Base-by-base conservation (phyloP, 1,140 invertebrate species). In the Pectinophora gossypiella region DNA sequence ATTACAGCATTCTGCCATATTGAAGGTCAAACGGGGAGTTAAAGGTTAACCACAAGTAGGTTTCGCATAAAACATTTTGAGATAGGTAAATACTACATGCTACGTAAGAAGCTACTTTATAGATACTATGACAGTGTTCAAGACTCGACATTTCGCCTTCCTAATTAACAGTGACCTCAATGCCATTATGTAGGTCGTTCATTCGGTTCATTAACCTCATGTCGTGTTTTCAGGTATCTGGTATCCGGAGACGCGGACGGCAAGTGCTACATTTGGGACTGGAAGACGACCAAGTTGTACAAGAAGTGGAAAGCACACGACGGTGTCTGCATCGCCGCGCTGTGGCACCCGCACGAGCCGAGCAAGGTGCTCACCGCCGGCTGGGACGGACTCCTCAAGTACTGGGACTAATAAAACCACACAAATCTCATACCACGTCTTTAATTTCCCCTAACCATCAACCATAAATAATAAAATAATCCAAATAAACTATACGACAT, bases 301-400 rank as follows among this genome's bases (percentile, higher is more conserved):
- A 97, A 96, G 76, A 99, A 98, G 76, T 99, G 97, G 95, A 99
- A 99, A 86, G 99, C 98, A 0, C 99, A 99, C 81, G 98, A 99
- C 63, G 95, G 96, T 60, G 98, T 99, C 0, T 99, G 98, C 78
- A 99, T 99, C 43, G 91, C 92, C 12, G 92, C 94, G 0, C 87
- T 99, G 18, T 99, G 99, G 99, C 98, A 99, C 90, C 99, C 98
- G 0, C 98, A 99, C 75, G 99, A 99, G 86, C 96, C 98, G 0
- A 99, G 97, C 55, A 96, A 98, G 85, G 89, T 99, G 18, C 94
- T 96, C 0, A 98, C 98, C 2, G 97, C 97, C 48, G 98, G 99
- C 21, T 99, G 98, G 98, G 99, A 99, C 89, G 97, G 97, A 18
- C 89, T 96, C 55, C 98, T 99, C 51, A 99, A 99, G 86, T 97